Conservation (phyloP, 1,140 invertebrate genomes). For the Aphelenchoides avenae region DNA sequence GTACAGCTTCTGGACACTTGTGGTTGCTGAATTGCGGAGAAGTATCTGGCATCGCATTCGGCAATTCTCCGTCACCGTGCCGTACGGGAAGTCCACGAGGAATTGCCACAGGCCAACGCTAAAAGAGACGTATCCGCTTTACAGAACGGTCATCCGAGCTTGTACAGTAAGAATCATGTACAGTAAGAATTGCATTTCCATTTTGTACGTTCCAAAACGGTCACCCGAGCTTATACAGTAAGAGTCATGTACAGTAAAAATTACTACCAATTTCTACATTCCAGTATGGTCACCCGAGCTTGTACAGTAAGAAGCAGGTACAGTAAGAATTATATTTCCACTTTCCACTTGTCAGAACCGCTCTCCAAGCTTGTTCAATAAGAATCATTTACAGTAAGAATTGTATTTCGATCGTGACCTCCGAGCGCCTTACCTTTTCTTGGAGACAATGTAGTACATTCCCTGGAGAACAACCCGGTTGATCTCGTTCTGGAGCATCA, state of each 20-base stretch:
- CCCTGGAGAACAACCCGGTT: slow-evolving; percentile 35
- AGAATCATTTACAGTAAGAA: background rate
- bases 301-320: slow-evolving; percentile 11
- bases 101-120: slow-evolving; percentile 39
- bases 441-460: slow-evolving; percentile 37
- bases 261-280: no score
- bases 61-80: slow-evolving; percentile 25
- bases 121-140: no score
- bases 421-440: slow-evolving; percentile 21
- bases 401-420: background rate
- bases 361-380: no score
- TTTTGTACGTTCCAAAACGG: no score
- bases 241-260: background rate
- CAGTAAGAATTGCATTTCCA: slow-evolving; percentile 6
- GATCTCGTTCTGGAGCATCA: slow-evolving; percentile 36
- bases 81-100: slow-evolving; percentile 41
- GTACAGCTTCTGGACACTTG: slow-evolving; percentile 23
- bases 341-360: no score
- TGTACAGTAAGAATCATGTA: slow-evolving; percentile 11
- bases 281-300: no score
- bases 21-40: slow-evolving; percentile 16
- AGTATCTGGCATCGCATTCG: slow-evolving; percentile 35
- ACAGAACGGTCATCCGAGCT: no score
- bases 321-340: slow-evolving; percentile 10
- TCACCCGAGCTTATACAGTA: no score